These are phyloP conservation scores for Ephialtes manifestator DNA, from an alignment of 2,888 invertebrate species.

Conservation along the genomic window DNA sequence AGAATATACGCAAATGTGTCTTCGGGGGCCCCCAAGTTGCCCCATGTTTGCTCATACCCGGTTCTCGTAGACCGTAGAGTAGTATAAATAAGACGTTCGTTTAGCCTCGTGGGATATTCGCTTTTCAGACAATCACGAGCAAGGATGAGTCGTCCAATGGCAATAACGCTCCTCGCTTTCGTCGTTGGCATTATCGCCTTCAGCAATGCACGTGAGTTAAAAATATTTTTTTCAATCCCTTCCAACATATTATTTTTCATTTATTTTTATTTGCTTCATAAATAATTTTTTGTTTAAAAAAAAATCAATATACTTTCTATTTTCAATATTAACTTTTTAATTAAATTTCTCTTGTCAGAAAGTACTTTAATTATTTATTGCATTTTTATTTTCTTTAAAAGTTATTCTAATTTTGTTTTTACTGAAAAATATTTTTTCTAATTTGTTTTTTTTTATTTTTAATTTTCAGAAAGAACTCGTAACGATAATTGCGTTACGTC, in stretches of 20 bases:
- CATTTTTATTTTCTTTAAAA: too few relatives aligned
- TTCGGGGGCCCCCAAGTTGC: slow-evolving; percentile 1
- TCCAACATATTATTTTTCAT: not conserved
- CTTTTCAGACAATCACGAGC: slow-evolving; percentile 47
- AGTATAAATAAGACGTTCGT: slow-evolving; percentile 56
- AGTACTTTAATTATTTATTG: too few relatives aligned
- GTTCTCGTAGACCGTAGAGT: slow-evolving; percentile 16
- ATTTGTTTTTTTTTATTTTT: not conserved
- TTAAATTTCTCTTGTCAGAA: too few relatives aligned
- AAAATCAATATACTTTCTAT: too few relatives aligned
- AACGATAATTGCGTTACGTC: slow-evolving; percentile 55
- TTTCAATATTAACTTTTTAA: too few relatives aligned
- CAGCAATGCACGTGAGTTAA: slow-evolving; percentile 45
- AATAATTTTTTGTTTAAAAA: too few relatives aligned
- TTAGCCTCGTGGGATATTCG: slow-evolving; percentile 43
- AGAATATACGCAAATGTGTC: not conserved
- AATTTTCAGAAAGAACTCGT: not conserved
- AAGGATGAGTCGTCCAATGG: slow-evolving; percentile 42
- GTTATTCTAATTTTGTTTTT: too few relatives aligned
- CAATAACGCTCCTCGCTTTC: slow-evolving; percentile 17
- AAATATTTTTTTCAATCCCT: not conserved
- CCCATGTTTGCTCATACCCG: slow-evolving; percentile 39
- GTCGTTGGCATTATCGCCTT: slow-evolving; percentile 21
- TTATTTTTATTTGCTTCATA: not conserved
- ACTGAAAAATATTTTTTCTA: too few relatives aligned